phyloP scores from a whole-genome alignment of 2,888 invertebrate genomes.

The Nebria brevicollis region DNA sequence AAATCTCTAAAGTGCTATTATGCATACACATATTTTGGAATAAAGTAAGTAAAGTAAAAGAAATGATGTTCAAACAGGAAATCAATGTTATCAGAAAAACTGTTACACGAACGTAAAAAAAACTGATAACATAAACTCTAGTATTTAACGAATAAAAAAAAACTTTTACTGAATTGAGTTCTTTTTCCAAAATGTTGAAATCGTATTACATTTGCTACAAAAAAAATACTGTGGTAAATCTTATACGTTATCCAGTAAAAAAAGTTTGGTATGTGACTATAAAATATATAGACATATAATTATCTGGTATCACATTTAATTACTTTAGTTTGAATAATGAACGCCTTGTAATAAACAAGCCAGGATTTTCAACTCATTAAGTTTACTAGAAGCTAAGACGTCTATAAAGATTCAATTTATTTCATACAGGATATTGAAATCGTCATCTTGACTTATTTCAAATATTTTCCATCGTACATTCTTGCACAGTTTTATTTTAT shows the following conservation, averaged over 20 bases:
- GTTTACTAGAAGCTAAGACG: background rate
- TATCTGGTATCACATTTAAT: background rate
- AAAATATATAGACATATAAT: background rate
- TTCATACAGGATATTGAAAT: background rate
- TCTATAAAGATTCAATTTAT: slow-evolving; percentile 1
- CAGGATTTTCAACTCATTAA: slow-evolving; percentile 1
- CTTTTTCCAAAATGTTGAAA: background rate
- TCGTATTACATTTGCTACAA: background rate
- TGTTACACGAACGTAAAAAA: background rate
- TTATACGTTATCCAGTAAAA: background rate
- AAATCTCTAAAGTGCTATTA: no score
- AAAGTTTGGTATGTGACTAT: background rate
- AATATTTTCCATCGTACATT: no score
- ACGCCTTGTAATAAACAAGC: background rate
- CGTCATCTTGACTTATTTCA: background rate
- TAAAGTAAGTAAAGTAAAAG: no score
- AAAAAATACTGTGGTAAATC: background rate
- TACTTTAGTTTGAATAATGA: background rate
- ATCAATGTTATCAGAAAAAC: background rate
- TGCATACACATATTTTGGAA: no score
- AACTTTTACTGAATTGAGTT: background rate
- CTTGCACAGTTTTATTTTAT: no score
- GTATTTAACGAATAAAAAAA: background rate
- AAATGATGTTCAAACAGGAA: no score
- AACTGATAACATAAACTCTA: background rate